phyloP scores from a whole-genome alignment of 2,113 vertebrate species.

The Hystrix cristata region DNA sequence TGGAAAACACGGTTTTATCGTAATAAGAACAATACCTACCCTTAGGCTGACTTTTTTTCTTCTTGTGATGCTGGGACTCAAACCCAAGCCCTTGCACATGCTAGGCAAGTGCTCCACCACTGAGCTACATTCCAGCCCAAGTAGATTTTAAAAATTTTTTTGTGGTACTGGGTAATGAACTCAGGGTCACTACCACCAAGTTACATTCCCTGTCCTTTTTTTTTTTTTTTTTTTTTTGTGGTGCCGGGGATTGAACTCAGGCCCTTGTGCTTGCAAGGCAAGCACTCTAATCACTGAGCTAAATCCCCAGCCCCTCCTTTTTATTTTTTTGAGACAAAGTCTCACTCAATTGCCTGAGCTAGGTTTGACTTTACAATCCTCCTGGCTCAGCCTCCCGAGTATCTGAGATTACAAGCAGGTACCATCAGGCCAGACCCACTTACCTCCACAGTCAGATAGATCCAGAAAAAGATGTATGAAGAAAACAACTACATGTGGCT shows the following conservation, averaged over 20 bases:
- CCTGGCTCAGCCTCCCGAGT: not conserved
- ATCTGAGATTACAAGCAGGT: not conserved
- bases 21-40: slow-evolving; percentile 7
- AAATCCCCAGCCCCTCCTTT: not conserved
- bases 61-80: not conserved
- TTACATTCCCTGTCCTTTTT: not conserved
- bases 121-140: not conserved
- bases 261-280: too few relatives aligned
- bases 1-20: slow-evolving; percentile 5
- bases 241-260: too few relatives aligned
- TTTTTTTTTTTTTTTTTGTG: not conserved
- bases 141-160: not conserved
- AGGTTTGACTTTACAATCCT: not conserved
- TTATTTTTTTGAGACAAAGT: not conserved
- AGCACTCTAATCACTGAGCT: too few relatives aligned
- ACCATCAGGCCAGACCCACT: not conserved
- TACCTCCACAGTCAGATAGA: not conserved
- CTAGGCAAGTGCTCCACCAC: not conserved
- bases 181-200: not conserved
- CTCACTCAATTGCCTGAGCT: not conserved
- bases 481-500: not conserved
- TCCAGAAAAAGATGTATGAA: not conserved
- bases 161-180: not conserved
- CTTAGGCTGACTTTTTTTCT: not conserved
- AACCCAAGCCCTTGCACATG: not conserved